phyloP scores from a whole-genome alignment of 2,113 vertebrate genomes.

The Poicephalus meyeri region DNA sequence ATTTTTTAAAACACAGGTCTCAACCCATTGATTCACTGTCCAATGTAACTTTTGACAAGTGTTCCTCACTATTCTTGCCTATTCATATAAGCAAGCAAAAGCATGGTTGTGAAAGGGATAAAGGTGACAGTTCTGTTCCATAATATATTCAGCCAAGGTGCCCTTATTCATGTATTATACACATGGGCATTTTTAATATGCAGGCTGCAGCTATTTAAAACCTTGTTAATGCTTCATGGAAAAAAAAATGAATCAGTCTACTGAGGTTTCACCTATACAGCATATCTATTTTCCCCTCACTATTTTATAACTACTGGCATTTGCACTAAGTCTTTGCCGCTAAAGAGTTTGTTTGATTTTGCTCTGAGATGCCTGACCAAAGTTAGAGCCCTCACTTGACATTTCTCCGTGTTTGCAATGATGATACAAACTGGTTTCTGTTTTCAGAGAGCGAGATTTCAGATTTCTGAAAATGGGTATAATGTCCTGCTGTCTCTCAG shows the following conservation, averaged over 20 bases:
- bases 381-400: neutral
- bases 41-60: slow-evolving; percentile 39
- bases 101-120: neutral
- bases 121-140: slow-evolving; percentile 47
- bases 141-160: slow-evolving; percentile 62
- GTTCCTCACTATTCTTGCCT: slow-evolving; percentile 20
- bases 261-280: neutral
- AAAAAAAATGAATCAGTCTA: neutral
- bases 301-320: neutral
- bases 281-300: neutral
- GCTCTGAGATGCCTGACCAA: neutral
- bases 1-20: neutral
- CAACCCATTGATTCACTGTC: neutral
- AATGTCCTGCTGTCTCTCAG: neutral
- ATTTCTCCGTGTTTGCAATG: neutral
- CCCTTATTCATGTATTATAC: slow-evolving; percentile 60
- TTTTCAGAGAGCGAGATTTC: neutral
- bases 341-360: neutral
- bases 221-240: slow-evolving; percentile 23
- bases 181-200: slow-evolving; percentile 52
- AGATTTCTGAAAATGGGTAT: neutral
- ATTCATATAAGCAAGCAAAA: slow-evolving; percentile 41
- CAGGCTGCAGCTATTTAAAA: slow-evolving; percentile 57
- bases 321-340: neutral
- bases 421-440: neutral